Conservation (phyloP, 1,140 invertebrate genomes). For the Drosophila kepulauana region DNA sequence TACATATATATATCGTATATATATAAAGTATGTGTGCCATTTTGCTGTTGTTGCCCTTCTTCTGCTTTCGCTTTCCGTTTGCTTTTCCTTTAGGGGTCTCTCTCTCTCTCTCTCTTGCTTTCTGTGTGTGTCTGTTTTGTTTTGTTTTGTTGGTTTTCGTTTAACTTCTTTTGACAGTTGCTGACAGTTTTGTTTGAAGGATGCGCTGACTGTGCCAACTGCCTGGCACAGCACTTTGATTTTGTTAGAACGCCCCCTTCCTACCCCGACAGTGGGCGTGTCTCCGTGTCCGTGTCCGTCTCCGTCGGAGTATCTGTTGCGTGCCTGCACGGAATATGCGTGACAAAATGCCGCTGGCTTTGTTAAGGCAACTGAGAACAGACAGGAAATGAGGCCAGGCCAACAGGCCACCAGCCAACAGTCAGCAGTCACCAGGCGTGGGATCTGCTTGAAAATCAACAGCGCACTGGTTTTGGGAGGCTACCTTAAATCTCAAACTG, state of each 20-base stretch:
- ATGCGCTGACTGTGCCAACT: slow-evolving; percentile 28
- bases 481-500: too few species aligned
- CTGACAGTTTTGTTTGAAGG: slow-evolving; percentile 80
- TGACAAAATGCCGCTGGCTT: slow-evolving; percentile 50
- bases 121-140: slow-evolving; percentile 25
- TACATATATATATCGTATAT: slow-evolving; percentile 12
- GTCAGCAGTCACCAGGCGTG: not conserved
- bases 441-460: too few species aligned
- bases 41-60: slow-evolving; percentile 32
- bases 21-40: slow-evolving; percentile 8
- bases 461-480: too few species aligned
- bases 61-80: slow-evolving; percentile 3
- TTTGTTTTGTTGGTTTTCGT: slow-evolving; percentile 48
- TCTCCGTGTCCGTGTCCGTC: slow-evolving; percentile 23
- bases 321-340: slow-evolving; percentile 47
- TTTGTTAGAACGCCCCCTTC: slow-evolving; percentile 22
- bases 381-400: not conserved
- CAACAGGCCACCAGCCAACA: not conserved
- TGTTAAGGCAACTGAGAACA: slow-evolving; percentile 2
- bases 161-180: slow-evolving; percentile 81
- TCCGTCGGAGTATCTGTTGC: slow-evolving; percentile 40
- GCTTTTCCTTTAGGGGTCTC: slow-evolving; percentile 12
- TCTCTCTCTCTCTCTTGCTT: slow-evolving; percentile 29
- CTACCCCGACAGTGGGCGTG: not conserved
- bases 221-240: slow-evolving; percentile 32